phyloP scores from a whole-genome alignment of 1,140 invertebrate genomes.

The Drosophila virilis region DNA sequence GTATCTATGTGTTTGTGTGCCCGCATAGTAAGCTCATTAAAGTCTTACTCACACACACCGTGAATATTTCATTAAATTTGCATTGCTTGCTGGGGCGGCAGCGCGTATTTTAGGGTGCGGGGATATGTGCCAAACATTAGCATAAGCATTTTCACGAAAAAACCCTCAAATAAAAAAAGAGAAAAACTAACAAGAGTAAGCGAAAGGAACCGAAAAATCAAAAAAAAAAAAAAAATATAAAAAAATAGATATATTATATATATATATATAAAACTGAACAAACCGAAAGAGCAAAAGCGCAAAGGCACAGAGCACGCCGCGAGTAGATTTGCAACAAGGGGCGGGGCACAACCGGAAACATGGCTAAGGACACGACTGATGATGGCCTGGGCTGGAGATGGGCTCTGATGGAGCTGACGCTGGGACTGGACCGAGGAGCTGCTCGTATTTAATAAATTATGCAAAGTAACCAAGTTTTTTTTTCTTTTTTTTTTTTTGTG shows the following conservation, averaged over 20 bases:
- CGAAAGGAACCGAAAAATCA: conserved; percentile 1
- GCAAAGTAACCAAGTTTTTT: conserved; percentile 60
- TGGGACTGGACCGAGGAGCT: not conserved
- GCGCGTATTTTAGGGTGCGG: conserved; percentile 19
- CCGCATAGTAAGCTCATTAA: conserved; percentile 56
- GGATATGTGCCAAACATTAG: conserved; percentile 51
- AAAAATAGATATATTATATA: not conserved
- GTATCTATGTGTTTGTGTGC: conserved; percentile 9
- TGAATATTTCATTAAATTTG: conserved; percentile 50
- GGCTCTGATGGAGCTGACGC: not conserved
- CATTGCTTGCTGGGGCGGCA: conserved; percentile 26
- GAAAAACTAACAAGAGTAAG: conserved; percentile 16
- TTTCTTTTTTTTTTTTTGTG: conserved; percentile 20
- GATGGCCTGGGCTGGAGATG: conserved; percentile 1
- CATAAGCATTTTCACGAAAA: conserved; percentile 44
- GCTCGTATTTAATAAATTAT: conserved; percentile 66
- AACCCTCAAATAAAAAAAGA: conserved; percentile 4
- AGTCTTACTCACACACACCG: conserved; percentile 37
- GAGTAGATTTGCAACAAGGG: conserved; percentile 32
- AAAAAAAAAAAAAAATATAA: not conserved
- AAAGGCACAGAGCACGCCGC: conserved; percentile 21
- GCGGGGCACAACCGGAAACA: conserved; percentile 21
- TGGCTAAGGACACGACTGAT: conserved; percentile 6
- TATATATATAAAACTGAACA: not conserved
- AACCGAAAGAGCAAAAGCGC: conserved; percentile 40